Evolutionary conservation across 35 echinoderm and acorn worm species (phyloP).

Genomic region (Diadema setosum): DNA sequence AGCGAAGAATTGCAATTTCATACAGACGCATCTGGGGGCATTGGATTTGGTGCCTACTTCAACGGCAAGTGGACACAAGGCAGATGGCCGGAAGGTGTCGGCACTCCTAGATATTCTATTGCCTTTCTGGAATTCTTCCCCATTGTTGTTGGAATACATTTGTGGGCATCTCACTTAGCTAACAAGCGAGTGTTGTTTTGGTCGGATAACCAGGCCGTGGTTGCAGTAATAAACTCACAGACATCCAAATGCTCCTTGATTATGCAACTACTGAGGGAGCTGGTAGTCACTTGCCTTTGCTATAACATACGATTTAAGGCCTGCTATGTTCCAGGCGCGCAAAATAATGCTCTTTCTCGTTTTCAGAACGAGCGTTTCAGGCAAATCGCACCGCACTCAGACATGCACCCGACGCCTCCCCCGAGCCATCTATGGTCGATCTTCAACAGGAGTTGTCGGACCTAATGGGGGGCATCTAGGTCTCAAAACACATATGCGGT

Average conservation of each 20-base stretch:
- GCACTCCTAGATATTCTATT: neutral
- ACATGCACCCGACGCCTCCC: neutral
- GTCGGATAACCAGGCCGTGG: slow-evolving; percentile 27
- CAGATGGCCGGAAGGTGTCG: neutral
- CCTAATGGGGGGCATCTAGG: neutral
- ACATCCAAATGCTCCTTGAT: slow-evolving; percentile 7
- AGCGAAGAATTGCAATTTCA: neutral
- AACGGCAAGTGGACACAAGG: slow-evolving; percentile 4
- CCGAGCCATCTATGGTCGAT: neutral
- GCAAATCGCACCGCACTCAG: neutral
- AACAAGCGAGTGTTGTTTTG: slow-evolving; percentile 17
- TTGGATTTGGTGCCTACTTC: slow-evolving; percentile 16
- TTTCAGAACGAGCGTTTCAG: slow-evolving; percentile 15
- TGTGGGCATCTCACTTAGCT: neutral
- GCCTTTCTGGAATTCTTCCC: slow-evolving; percentile 10
- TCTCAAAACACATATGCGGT: neutral
- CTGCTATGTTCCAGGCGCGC: neutral
- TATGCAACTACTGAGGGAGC: neutral
- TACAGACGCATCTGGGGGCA: slow-evolving; percentile 13
- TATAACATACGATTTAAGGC: neutral
- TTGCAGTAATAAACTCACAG: neutral
- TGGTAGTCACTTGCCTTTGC: neutral
- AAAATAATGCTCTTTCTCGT: neutral
- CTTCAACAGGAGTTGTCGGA: neutral
- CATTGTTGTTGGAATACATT: neutral